phyloP scores from a whole-genome alignment of 2,888 invertebrate genomes.

The Scaptomyza polygonia region DNA sequence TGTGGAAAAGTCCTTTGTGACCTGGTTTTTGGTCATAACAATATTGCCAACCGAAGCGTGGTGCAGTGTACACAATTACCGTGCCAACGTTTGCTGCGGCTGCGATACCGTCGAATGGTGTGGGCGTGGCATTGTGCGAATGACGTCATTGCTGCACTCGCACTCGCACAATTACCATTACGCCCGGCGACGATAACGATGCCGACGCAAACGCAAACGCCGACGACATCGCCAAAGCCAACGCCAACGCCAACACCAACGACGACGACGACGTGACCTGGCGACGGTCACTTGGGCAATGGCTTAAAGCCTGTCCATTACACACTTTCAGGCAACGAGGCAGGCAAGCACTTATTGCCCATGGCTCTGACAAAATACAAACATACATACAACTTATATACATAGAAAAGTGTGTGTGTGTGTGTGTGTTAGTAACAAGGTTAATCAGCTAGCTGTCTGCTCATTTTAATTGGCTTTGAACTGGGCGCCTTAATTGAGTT shows the following conservation, averaged over 20 bases:
- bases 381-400: slow-evolving; percentile 7
- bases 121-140: slow-evolving; percentile 61
- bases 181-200: slow-evolving; percentile 45
- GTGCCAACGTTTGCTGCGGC: slow-evolving; percentile 67
- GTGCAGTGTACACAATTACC: slow-evolving; percentile 77
- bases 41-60: slow-evolving; percentile 74
- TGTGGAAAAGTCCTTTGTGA: slow-evolving; percentile 71
- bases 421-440: slow-evolving; percentile 52
- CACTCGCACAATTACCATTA: slow-evolving; percentile 68
- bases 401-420: slow-evolving; percentile 10
- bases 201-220: slow-evolving; percentile 22
- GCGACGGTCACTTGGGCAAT: slow-evolving; percentile 73
- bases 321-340: slow-evolving; percentile 42
- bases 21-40: slow-evolving; percentile 81
- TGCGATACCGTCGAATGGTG: slow-evolving; percentile 47
- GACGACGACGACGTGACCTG: slow-evolving; percentile 65
- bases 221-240: slow-evolving; percentile 25
- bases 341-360: slow-evolving; percentile 29
- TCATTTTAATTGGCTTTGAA: slow-evolving; percentile 73
- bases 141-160: slow-evolving; percentile 75
- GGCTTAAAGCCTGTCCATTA: slow-evolving; percentile 43
- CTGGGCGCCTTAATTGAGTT: slow-evolving; percentile 62
- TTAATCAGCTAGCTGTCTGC: slow-evolving; percentile 75
- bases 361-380: slow-evolving; percentile 38
- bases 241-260: slow-evolving; percentile 21